Evolutionary conservation across 2,888 invertebrate genomes (phyloP), one percentile per base, ranked within the genome.

Genomic region (Augochlorella aurata): DNA sequence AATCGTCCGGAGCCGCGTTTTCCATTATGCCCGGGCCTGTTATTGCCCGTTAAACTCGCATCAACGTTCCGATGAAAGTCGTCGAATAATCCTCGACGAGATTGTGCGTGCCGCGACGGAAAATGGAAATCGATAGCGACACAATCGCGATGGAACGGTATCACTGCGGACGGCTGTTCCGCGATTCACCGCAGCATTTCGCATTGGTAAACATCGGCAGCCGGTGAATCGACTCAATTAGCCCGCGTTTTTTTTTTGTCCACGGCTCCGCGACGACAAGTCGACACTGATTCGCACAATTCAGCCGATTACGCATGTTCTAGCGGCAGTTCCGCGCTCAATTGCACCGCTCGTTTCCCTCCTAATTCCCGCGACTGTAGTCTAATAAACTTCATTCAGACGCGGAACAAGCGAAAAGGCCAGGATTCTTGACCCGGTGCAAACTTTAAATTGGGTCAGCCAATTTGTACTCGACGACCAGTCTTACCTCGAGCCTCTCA

Each of bases 221-320:
- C 49, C 14, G 47, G 29, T 81, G 81, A 70, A 81, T 81, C 67
- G 75, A n/a, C 24, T 47, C 71, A 81, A 81, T 81, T 75, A 74
- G 70, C 24, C 44, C 5, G 45, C 21, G 4, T 61, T 74, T 68
- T 81, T 68, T 74, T 68, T 81, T 80, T 58, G 12, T 29, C 2
- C 71, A 9, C 18, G 45, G 47, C 65, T 49, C 81, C n/a, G 16
- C n/a, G 45, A n/a, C 24, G 38, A 47, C 67, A 74, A 81, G 24
- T n/a, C 52, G 2, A 29, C 54, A 38, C 18, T 71, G 70, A 81
- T 81, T 75, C 66, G 24, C 16, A n/a, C 49, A 63, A 81, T 81
- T 75, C 38, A 21, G 10, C n/a, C 50, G 12, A 80, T 74, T 47
- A 66, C 38, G 38, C 38, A 14, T 50, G 77, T 52, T 44, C 38